Base-by-base conservation (phyloP, 2,888 invertebrate genomes). In the Heliconius ethilla region DNA sequence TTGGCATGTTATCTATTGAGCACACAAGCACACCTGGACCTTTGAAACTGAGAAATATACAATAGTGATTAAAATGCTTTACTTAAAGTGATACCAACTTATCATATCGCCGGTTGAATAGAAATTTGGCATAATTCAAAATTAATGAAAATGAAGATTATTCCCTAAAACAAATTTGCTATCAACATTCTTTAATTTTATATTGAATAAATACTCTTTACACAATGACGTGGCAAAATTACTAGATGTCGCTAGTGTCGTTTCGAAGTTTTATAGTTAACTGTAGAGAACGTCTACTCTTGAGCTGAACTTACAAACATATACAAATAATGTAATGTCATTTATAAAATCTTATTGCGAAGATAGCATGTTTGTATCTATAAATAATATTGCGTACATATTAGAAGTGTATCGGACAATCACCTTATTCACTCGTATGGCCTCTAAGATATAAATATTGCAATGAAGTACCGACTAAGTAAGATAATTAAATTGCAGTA, bases 1-100 rank as follows among this genome's bases (percentile, higher is more conserved):
- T 99, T 1, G 99, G 99, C 99, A 99, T 99, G 92, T 99, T 99
- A 92, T 99, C 99, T 83, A 99, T 99, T 25, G 99, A 99, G 89
- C 99, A 99, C n/a, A 99, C 99, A 75, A 99, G 92, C 2, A 99
- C 99, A 29, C 99, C 99, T 0, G 98, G 97, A 0, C 99, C 99
- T 90, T 97, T 98, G 92, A 99, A 99, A 90, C 98, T 97, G 85
- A 29, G 51, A 63, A 77, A 75, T 15, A 51, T 25, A 65, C 13
- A 25, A 15, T 7, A 45, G 2, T 25, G 25, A 37, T 33, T 25
- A 37, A 67, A 67, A 11, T 67, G 25, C 25, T 40, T 69, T 69
- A 70, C 37, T 63, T 70, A 45, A 51, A n/a, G 9, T 18, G 22
- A 51, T 6, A 25, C 7, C 15, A n/a, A 40, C 13, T 40, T 67